These are phyloP conservation scores for Pristiophorus japonicus DNA, from an alignment of 2,113 vertebrate genomes.

Conservation along the genomic window DNA sequence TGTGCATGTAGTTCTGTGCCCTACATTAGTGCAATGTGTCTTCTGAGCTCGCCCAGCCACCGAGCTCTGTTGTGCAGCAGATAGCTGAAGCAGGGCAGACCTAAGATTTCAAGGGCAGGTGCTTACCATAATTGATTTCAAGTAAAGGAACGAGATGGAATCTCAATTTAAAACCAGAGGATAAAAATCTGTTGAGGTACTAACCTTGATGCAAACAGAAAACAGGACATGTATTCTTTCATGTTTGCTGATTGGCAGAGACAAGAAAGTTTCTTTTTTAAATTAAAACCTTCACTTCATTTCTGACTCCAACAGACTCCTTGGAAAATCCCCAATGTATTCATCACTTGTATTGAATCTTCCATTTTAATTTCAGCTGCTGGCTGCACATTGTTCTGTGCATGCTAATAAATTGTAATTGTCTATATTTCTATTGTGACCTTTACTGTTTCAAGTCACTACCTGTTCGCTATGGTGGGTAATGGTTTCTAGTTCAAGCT, in stretches of 20 bases:
- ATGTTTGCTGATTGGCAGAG: background rate
- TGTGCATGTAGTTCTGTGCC: background rate
- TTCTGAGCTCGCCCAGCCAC: too few species aligned
- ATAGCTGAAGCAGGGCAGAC: background rate
- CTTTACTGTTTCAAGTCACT: background rate
- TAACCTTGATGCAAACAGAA: background rate
- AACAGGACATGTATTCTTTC: background rate
- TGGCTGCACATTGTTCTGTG: background rate
- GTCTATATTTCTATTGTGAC: background rate
- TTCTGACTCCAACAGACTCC: background rate
- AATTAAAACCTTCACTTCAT: background rate
- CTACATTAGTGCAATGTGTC: background rate
- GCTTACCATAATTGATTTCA: background rate
- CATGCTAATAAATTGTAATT: background rate
- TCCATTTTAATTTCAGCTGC: background rate
- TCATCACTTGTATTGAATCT: background rate
- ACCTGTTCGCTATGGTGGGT: background rate
- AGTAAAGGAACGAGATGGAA: background rate
- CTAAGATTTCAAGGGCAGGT: background rate
- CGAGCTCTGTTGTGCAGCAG: background rate
- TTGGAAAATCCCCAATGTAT: background rate
- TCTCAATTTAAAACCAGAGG: background rate
- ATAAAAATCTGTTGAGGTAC: background rate
- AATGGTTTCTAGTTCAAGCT: background rate
- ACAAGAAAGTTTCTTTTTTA: background rate